Conservation (phyloP, 2,888 invertebrate genomes). For the Hyles lineata region DNA sequence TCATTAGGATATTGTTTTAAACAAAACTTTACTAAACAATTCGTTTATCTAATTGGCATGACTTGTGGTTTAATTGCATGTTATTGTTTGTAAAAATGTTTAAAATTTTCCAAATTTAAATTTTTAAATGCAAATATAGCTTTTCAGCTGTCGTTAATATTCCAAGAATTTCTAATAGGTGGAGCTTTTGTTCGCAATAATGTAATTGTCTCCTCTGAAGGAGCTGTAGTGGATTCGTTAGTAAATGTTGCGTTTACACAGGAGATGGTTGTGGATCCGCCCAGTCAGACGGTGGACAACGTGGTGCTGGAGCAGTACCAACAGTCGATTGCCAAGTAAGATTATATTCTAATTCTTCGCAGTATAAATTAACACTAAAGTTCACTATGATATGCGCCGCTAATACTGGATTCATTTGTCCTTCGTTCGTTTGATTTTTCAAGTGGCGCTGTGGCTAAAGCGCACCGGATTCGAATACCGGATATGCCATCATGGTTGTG, state of each 20-base stretch:
- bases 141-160: neutral
- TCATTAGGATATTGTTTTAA: neutral
- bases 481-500: constrained; percentile 32
- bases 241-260: constrained; percentile 40
- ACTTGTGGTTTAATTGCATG: constrained; percentile 58
- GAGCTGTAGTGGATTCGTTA: neutral
- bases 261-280: constrained; percentile 68
- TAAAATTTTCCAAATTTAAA: neutral
- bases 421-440: constrained; percentile 31
- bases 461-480: constrained; percentile 32
- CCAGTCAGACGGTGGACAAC: constrained; percentile 86
- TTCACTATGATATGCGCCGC: constrained; percentile 27
- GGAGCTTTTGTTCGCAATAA: neutral
- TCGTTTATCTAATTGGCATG: constrained; percentile 50
- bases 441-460: constrained; percentile 31
- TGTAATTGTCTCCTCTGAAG: neutral
- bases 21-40: neutral
- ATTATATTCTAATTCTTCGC: constrained; percentile 39
- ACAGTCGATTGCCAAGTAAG: constrained; percentile 92
- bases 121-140: neutral
- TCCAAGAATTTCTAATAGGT: neutral
- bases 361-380: neutral
- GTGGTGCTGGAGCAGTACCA: constrained; percentile 93
- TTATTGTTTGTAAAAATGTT: constrained; percentile 8
- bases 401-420: constrained; percentile 31